Percentiles rank a stretch among this genome's conserved stretches.
Evolutionary conservation across 2,888 invertebrate genomes (phyloP).

Genomic region (Lasioglossum malachurum): DNA sequence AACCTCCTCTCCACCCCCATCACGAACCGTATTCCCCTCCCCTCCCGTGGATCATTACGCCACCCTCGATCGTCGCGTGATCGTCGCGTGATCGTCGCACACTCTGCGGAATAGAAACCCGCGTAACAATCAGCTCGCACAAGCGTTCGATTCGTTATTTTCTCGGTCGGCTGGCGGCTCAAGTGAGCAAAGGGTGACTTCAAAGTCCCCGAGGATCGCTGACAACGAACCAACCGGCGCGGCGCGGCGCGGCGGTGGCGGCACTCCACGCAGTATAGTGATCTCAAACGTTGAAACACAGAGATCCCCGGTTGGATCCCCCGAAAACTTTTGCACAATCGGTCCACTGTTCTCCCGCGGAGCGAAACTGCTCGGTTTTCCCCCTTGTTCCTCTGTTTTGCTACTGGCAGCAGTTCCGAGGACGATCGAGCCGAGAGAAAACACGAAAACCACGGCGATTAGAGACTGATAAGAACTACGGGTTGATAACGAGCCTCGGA

Average conservation of each 20-base stretch:
- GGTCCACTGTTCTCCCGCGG: slow-evolving; percentile 31
- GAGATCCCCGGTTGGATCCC: background rate
- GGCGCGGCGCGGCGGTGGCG: too few relatives aligned
- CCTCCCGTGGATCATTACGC: slow-evolving; percentile 12
- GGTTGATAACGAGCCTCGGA: slow-evolving; percentile 42
- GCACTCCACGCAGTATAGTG: background rate
- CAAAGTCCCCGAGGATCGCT: background rate
- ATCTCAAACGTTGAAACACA: background rate
- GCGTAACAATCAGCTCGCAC: slow-evolving; percentile 7
- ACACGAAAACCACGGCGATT: background rate
- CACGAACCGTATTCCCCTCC: background rate
- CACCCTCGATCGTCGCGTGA: background rate
- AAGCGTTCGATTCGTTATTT: slow-evolving; percentile 41
- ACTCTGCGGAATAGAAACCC: background rate
- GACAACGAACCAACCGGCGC: background rate
- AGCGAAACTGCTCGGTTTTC: background rate
- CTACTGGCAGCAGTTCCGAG: background rate
- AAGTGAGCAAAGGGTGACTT: slow-evolving; percentile 2
- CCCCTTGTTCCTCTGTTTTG: background rate
- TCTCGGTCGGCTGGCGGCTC: slow-evolving; percentile 9
- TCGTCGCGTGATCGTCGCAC: background rate
- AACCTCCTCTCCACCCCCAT: background rate
- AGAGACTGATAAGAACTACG: slow-evolving; percentile 29
- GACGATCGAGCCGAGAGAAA: background rate
- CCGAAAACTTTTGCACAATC: slow-evolving; percentile 20